Conservation (phyloP, 2,113 vertebrate genomes). For the Tiliqua scincoides region DNA sequence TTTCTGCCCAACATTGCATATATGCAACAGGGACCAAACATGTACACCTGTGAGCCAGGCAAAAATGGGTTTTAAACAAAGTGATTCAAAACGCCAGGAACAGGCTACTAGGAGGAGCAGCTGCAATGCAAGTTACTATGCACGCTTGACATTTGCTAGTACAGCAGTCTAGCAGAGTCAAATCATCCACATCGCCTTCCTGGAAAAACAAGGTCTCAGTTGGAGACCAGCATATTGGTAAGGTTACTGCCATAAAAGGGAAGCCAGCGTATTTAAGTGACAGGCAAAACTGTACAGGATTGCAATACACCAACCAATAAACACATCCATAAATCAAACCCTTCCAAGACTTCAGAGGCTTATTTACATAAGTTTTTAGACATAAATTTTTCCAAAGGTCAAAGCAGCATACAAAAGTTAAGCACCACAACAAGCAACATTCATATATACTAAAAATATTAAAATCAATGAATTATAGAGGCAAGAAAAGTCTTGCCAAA, state of each 20-base stretch:
- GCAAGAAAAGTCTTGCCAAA: too few species aligned
- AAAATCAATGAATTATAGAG: too few species aligned
- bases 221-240: constrained; percentile 2
- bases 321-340: background rate
- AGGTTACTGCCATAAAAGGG: constrained; percentile 15
- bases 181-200: constrained; percentile 15
- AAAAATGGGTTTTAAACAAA: too few species aligned
- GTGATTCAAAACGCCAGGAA: background rate
- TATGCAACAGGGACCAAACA: too few species aligned
- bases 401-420: too few species aligned
- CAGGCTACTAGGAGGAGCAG: background rate
- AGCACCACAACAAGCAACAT: too few species aligned
- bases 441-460: too few species aligned
- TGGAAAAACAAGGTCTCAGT: background rate
- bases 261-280: background rate
- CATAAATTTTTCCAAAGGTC: too few species aligned
- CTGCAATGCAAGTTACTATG: background rate
- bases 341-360: too few species aligned
- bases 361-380: too few species aligned
- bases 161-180: background rate
- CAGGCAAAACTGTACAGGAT: background rate
- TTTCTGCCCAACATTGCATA: too few species aligned
- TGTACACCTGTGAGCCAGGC: too few species aligned
- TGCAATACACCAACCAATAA: background rate
- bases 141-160: constrained; percentile 2